Conservation (phyloP, 2,888 invertebrate species). For the Ormyrus pomaceus region DNA sequence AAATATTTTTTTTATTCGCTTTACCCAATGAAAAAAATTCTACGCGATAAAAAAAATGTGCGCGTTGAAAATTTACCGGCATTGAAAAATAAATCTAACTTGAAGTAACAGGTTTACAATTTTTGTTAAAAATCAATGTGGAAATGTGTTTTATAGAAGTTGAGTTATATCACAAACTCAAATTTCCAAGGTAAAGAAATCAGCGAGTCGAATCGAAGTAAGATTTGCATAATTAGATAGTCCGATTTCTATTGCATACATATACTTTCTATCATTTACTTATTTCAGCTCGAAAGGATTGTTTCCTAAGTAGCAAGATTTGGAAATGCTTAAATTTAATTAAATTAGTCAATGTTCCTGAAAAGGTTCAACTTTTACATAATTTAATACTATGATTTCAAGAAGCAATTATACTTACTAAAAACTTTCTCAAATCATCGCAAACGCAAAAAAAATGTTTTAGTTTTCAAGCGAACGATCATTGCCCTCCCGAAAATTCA, state of each 20-base stretch:
- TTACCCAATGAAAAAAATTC: neutral
- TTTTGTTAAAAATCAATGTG: too few species aligned
- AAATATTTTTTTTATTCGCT: neutral
- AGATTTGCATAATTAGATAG: constrained; percentile 18
- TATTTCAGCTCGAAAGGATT: neutral
- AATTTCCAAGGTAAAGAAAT: constrained; percentile 10
- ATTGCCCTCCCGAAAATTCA: too few species aligned
- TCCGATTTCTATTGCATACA: constrained; percentile 5
- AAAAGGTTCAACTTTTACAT: neutral
- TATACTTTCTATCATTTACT: neutral
- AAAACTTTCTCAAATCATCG: too few species aligned
- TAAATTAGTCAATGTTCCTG: too few species aligned
- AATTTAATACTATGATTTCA: neutral
- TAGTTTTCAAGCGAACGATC: too few species aligned
- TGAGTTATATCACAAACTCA: constrained; percentile 3
- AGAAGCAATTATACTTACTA: too few species aligned
- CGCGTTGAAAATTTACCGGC: neutral
- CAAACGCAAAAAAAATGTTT: too few species aligned
- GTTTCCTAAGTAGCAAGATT: too few species aligned
- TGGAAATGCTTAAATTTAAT: too few species aligned
- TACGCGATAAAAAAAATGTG: neutral
- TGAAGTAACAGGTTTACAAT: too few species aligned
- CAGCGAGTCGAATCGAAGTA: constrained; percentile 2
- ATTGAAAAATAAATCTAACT: neutral
- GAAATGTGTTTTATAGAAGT: neutral